Evolutionary conservation across 2,113 vertebrate genomes (phyloP), one percentile per base, ranked within the genome.

Genomic region (Cricetomys ansorgei): DNA sequence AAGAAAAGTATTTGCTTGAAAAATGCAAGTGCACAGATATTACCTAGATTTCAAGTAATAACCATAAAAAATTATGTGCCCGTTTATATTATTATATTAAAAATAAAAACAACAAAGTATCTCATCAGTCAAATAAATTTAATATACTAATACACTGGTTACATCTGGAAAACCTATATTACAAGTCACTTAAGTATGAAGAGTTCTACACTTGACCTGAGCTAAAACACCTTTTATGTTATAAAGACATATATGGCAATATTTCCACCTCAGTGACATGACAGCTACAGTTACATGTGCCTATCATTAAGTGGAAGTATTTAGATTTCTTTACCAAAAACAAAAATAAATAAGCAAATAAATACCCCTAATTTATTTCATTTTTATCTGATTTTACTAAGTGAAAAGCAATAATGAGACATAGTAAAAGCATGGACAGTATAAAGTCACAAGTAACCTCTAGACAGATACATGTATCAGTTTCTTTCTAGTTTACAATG

Each of bases 311-410:
- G 65, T 85, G 50, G 72, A 90, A 86, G 5, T 55, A n/a, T 87
- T 92, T 89, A 67, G 29, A 87, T 85, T 91, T 69, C 91, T 67
- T 91, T 43, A 87, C 13, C 50, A 85, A 87, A 84, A 96, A 88
- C 34, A 31, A n/a, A 72, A 72, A 43, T 40, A 8, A 40, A 21
- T 17, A n/a, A 19, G 25, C 19, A 43, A 40, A 72, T 40, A 43
- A 21, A 19, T 40, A 75, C 62, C 85, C 67, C 19, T 75, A 7
- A 73, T 40, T 88, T 48, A 93, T 76, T 96, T 93, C n/a, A 88
- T n/a, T 12, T n/a, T 73, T 79, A 55, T 67, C 43, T 88, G 94
- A 70, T 70, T 96, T 96, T 96, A 48, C 59, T 92, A 91, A 96
- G 73, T 31, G 5, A 92, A 85, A 95, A 83, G 15, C 13, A 89